Evolutionary conservation across 53 echinoderm and acorn worm genomes (phyloP), one percentile per base, ranked within the genome.

Genomic region (Antedon mediterranea): DNA sequence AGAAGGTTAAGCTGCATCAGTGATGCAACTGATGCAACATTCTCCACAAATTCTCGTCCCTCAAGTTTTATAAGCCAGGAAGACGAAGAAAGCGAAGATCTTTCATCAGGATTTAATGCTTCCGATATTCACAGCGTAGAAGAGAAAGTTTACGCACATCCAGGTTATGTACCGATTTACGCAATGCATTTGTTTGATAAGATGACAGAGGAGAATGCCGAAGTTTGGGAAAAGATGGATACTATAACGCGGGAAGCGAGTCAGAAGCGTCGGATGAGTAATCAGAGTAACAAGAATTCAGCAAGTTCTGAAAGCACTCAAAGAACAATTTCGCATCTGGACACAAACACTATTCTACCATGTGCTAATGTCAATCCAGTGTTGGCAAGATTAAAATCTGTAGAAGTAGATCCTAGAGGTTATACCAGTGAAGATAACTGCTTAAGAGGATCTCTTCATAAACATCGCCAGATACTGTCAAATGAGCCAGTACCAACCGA

Each of bases 11-110:
- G 97, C 76, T 91, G 89, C 73, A 91, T 95, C 78, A 95, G 97
- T 77, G 97, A 91, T 84, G 97, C 91, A 13, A 95, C 91, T 0
- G 97, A 95, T 78, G 91, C 91, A 23, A 95, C 97, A 20, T 95
- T 95, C 82, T 89, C 89, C 71, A 95, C 97, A 23, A 79, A 89
- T 18, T 95, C 97, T 30, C 78, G 97, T 71, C 97, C 97, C 34
- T 81, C 88, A 34, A 95, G 97, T 78, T 95, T 87, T 82, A 88
- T 90, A 9, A 76, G 32, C 34, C 28, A 33, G 13, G 28, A 33
- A 23, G 28, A 37, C 37, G 57, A 11, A 15, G 57, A 57, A 23
- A 57, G 57, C 23, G 57, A 8, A 2, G 57, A 57, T 26, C 23
- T 57, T 57, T 57, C 57, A 57, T 57, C 57, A 15, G 57, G 57